phyloP scores from a whole-genome alignment of 2,113 vertebrate genomes.

The Bos indicus region DNA sequence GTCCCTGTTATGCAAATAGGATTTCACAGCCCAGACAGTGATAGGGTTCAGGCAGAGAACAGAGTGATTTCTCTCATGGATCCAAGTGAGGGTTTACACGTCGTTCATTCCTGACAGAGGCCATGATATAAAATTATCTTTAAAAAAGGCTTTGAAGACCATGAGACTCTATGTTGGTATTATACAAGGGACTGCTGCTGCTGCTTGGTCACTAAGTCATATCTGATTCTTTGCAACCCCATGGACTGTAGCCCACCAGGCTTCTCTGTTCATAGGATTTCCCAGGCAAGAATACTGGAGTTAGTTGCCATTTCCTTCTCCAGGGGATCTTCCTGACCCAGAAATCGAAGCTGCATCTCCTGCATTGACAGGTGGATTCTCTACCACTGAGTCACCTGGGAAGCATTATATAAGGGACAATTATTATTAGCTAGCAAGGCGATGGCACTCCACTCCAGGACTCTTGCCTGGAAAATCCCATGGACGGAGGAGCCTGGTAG shows the following conservation, averaged over 20 bases:
- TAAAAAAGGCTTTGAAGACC: neutral
- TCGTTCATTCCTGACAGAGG: neutral
- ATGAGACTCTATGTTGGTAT: neutral
- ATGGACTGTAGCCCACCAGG: neutral
- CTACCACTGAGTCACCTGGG: neutral
- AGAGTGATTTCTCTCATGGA: neutral
- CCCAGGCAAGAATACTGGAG: neutral
- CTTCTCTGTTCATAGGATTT: neutral
- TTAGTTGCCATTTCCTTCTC: neutral
- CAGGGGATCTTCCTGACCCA: neutral
- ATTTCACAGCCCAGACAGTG: neutral
- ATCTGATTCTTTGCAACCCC: neutral
- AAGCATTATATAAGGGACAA: neutral
- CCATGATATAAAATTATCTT: neutral
- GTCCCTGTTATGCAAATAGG: neutral
- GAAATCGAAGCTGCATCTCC: neutral
- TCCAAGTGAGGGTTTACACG: neutral
- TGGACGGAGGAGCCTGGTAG: too few species aligned
- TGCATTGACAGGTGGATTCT: neutral
- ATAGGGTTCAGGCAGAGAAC: neutral
- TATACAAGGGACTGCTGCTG: neutral
- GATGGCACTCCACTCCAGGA: too few species aligned
- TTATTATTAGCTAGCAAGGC: neutral
- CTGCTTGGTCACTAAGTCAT: neutral
- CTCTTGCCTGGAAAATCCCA: too few species aligned